A percentile compares a stretch with the other conserved stretches of the same genome.
phyloP scores from a whole-genome alignment of 2,113 vertebrate genomes.

The Stomatorhinus ivindoensis region DNA sequence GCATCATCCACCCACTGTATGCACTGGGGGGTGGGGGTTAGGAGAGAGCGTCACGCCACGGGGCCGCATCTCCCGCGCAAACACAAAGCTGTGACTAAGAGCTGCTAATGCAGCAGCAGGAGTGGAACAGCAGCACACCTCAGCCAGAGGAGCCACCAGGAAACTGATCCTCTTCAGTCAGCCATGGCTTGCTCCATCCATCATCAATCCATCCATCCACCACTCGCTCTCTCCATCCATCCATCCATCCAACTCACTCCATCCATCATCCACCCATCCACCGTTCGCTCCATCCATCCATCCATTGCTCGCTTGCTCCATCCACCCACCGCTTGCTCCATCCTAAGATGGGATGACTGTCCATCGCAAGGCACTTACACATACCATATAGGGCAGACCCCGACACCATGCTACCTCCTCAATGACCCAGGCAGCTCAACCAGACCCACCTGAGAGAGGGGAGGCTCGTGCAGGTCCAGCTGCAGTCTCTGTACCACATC shows the following conservation, averaged over 20 bases:
- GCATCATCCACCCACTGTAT: conserved; percentile 98
- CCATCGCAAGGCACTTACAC: neutral
- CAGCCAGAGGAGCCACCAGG: neutral
- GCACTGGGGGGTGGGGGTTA: conserved; percentile 60
- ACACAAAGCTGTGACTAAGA: neutral
- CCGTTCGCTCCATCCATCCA: neutral
- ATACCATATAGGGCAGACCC: neutral
- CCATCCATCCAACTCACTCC: neutral
- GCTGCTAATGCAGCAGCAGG: neutral
- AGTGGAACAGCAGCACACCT: neutral
- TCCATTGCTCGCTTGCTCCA: neutral
- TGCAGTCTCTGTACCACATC: conserved; percentile 92
- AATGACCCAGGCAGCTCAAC: neutral
- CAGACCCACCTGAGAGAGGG: conserved; percentile 80
- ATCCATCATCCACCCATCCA: neutral
- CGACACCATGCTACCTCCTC: neutral
- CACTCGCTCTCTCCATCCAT: neutral
- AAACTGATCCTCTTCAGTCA: neutral
- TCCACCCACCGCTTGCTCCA: neutral
- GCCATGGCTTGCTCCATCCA: neutral
- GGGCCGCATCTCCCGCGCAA: neutral
- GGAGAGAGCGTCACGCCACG: neutral
- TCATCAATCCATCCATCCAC: neutral
- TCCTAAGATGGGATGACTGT: neutral
- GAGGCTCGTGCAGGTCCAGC: conserved; percentile 88